A percentile compares a stretch with the other conserved stretches of the same genome.
Conservation (phyloP, 37 sponge, comb jelly and placozoan species). For the Haliclona indistincta region DNA sequence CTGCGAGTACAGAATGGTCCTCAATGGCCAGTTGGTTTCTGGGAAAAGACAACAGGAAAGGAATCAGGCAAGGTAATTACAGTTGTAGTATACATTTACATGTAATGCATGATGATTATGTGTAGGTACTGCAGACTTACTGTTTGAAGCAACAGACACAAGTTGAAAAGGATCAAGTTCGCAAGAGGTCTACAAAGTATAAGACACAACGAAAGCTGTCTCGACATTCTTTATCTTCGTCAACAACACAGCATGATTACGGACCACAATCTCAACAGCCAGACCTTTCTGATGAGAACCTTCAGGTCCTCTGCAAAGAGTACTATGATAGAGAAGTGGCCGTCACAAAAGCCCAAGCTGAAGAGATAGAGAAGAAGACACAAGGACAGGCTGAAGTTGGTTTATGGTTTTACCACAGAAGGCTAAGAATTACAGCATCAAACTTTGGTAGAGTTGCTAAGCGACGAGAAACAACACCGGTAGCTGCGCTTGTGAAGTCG, state of each 20-base stretch:
- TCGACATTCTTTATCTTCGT: background rate
- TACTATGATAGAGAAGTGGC: background rate
- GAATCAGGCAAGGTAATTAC: background rate
- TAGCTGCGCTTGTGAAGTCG: background rate
- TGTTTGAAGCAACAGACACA: background rate
- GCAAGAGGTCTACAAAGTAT: background rate
- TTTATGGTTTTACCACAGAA: background rate
- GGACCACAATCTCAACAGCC: constrained; percentile 18
- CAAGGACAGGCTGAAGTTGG: background rate
- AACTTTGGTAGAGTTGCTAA: constrained; percentile 18
- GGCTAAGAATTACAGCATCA: constrained; percentile 21
- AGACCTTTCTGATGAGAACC: constrained; percentile 4
- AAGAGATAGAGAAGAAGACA: background rate
- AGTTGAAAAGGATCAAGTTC: background rate
- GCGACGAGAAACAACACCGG: background rate
- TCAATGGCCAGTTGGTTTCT: background rate
- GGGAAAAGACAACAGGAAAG: too few species aligned
- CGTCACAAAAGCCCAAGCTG: background rate
- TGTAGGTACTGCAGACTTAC: background rate
- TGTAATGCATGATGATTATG: background rate
- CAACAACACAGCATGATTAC: constrained; percentile 2
- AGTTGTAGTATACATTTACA: background rate
- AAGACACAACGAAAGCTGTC: background rate
- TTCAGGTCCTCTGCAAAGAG: constrained; percentile 16
- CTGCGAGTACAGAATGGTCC: constrained; percentile 18